A percentile compares a stretch with the other conserved stretches of the same genome.
phyloP scores from a whole-genome alignment of 2,797 vertebrate genomes.

The Rhinoraja longicauda region DNA sequence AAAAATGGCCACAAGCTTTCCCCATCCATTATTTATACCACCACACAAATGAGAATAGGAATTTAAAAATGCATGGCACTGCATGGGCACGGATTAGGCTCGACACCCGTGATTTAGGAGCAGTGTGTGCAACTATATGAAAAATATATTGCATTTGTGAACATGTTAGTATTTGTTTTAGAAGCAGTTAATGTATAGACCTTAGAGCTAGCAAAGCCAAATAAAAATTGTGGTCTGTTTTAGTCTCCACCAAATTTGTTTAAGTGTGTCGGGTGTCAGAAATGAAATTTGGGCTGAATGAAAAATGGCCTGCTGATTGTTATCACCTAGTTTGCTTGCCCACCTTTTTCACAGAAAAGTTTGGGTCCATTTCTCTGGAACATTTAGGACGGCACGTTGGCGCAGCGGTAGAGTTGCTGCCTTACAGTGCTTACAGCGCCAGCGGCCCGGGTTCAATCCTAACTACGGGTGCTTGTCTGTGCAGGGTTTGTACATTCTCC shows the following conservation, averaged over 20 bases:
- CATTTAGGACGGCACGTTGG: no score
- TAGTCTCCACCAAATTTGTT: neutral
- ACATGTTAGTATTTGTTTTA: neutral
- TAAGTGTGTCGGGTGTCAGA: no score
- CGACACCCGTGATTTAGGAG: neutral
- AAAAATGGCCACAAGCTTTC: neutral
- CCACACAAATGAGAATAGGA: neutral
- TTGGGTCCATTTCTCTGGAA: no score
- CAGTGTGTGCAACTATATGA: neutral
- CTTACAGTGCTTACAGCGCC: no score
- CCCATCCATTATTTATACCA: neutral
- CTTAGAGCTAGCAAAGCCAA: neutral
- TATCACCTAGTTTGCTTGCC: neutral
- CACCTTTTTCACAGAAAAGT: no score
- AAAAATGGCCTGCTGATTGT: neutral
- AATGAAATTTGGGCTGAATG: neutral
- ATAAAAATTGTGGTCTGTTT: neutral
- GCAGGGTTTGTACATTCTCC: no score
- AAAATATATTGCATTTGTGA: neutral
- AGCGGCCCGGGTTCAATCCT: no score
- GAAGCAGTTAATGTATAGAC: neutral
- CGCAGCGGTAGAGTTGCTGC: no score
- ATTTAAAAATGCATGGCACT: neutral
- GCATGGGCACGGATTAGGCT: neutral
- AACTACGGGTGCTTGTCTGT: no score